Percentiles rank a stretch among this genome's conserved stretches.
These are phyloP conservation scores for Mus pahari DNA, from an alignment of 2,113 vertebrate species.

Conservation along the genomic window DNA sequence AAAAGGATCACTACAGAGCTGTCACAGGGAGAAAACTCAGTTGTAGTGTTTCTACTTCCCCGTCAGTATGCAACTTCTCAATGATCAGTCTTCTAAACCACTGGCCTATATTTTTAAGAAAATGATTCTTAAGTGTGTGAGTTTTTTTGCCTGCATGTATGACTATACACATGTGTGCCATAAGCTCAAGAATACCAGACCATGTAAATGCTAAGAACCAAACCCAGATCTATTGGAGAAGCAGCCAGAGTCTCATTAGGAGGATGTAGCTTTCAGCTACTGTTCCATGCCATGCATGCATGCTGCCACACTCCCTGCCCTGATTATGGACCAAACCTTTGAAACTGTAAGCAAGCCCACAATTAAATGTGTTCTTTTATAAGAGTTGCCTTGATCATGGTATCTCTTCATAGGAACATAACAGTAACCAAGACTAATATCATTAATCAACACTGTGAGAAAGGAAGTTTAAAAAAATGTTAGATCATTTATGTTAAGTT, in stretches of 20 bases:
- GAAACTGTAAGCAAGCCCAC: not conserved
- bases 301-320: not conserved
- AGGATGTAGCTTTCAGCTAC: not conserved
- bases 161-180: not conserved
- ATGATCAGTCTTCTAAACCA: constrained; percentile 1
- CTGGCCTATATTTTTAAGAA: not conserved
- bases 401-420: not conserved
- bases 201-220: constrained; percentile 23
- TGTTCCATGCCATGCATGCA: not conserved
- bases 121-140: not conserved
- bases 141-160: not conserved
- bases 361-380: not conserved
- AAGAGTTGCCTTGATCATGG: not conserved
- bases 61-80: not conserved
- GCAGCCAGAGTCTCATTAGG: not conserved
- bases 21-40: not conserved
- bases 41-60: constrained; percentile 12
- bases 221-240: not conserved
- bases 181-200: not conserved
- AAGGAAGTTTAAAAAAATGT: constrained; percentile 42
- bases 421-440: not conserved
- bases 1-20: not conserved
- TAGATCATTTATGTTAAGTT: not conserved
- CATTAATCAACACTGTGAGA: not conserved
- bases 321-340: not conserved